A percentile compares a stretch with the other conserved stretches of the same genome.
Conservation (phyloP, 2,797 vertebrate species). For the Xenentodon cancila region DNA sequence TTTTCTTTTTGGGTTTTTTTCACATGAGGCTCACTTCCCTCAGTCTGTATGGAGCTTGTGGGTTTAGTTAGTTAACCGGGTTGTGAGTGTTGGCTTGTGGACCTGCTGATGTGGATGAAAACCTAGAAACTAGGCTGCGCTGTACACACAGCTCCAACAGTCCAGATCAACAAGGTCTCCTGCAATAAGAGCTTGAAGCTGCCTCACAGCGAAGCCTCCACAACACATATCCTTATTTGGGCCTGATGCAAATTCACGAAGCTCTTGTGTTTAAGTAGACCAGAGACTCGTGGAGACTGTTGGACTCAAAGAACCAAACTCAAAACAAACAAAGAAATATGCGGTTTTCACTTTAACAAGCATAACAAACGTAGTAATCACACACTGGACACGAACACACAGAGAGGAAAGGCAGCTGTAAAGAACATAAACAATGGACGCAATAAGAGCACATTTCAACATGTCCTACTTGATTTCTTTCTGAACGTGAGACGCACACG, state of each 20-base stretch:
- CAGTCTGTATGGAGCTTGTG: conserved; percentile 4
- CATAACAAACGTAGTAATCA: too few species aligned
- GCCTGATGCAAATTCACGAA: conserved; percentile 40
- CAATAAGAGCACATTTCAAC: too few species aligned
- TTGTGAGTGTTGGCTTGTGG: background rate
- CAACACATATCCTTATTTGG: conserved; percentile 48
- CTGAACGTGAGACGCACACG: too few species aligned
- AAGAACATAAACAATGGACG: too few species aligned
- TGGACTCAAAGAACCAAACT: too few species aligned
- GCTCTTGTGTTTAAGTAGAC: conserved; percentile 4
- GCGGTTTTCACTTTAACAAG: too few species aligned
- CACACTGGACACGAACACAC: too few species aligned
- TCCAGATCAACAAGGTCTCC: conserved; percentile 68
- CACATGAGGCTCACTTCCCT: conserved; percentile 24
- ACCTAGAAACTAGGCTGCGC: conserved; percentile 38
- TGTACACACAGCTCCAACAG: conserved; percentile 42
- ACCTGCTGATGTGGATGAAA: conserved; percentile 31
- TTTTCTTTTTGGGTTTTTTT: too few species aligned
- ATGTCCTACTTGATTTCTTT: too few species aligned
- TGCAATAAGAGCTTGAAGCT: conserved; percentile 51
- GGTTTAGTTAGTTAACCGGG: background rate
- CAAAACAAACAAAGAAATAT: too few species aligned
- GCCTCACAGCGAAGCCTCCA: conserved; percentile 61
- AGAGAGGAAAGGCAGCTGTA: too few species aligned
- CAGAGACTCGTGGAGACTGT: conserved; percentile 12